These are phyloP conservation scores for Lepas anatifera DNA, from an alignment of 2,888 invertebrate genomes.

Conservation along the genomic window DNA sequence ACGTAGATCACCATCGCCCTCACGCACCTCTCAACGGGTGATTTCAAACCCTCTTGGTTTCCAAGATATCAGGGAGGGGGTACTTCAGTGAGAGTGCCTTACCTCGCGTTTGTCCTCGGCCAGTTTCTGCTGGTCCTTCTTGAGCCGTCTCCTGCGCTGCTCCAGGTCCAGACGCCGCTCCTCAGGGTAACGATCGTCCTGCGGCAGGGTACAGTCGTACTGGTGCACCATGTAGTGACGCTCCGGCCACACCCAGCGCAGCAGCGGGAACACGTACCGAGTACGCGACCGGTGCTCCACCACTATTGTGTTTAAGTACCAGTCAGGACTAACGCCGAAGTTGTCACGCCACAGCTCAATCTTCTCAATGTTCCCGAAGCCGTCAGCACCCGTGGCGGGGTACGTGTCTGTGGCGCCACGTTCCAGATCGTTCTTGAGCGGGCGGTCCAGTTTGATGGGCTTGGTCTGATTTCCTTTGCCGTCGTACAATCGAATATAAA, in stretches of 20 bases:
- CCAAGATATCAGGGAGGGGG: too few species aligned
- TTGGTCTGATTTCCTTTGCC: conserved; percentile 4
- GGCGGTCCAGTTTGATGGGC: conserved; percentile 1
- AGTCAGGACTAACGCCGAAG: not conserved
- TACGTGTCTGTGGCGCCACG: not conserved
- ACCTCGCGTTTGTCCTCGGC: not conserved
- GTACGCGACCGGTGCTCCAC: conserved; percentile 9
- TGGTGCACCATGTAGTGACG: not conserved
- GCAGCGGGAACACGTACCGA: conserved; percentile 6
- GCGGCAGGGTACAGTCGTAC: conserved; percentile 1
- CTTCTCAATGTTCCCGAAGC: conserved; percentile 7
- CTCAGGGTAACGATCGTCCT: conserved; percentile 2
- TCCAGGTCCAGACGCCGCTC: not conserved
- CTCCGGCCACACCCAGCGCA: not conserved
- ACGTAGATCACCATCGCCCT: too few species aligned
- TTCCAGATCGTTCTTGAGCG: not conserved
- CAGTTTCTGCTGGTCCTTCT: not conserved
- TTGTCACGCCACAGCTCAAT: conserved; percentile 7
- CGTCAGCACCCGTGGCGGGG: not conserved
- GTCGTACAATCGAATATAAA: not conserved
- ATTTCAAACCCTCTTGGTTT: too few species aligned
- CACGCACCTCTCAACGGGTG: too few species aligned
- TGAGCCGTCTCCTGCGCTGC: not conserved
- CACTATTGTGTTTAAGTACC: not conserved
- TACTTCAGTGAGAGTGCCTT: too few species aligned